A percentile compares a stretch with the other conserved stretches of the same genome.
These are phyloP conservation scores for Gobius niger DNA, from an alignment of 2,113 vertebrate genomes.

Conservation along the genomic window DNA sequence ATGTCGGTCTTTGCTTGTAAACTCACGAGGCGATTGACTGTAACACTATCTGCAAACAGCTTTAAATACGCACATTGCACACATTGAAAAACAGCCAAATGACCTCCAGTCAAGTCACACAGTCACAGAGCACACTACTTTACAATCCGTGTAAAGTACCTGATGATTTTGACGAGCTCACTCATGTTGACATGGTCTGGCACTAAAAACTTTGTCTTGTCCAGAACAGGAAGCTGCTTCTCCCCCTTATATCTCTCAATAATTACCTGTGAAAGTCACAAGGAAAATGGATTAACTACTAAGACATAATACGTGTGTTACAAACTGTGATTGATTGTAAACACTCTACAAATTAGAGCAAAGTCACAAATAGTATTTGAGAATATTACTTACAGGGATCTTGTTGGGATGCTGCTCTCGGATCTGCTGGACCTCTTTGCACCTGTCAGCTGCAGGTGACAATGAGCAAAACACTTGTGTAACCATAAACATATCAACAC, in stretches of 20 bases:
- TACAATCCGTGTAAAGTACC: conserved; percentile 56
- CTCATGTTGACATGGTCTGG: conserved; percentile 99
- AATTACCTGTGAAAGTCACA: conserved; percentile 82
- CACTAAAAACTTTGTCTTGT: conserved; percentile 99
- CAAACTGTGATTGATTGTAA: too few species aligned
- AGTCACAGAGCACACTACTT: not conserved
- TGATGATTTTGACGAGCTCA: conserved; percentile 98
- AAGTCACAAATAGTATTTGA: not conserved
- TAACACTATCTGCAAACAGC: not conserved
- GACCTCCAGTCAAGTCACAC: not conserved
- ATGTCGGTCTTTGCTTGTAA: not conserved
- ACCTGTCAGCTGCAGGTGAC: conserved; percentile 85
- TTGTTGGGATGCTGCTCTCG: conserved; percentile 96
- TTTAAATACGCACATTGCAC: conserved; percentile 16
- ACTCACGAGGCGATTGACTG: not conserved
- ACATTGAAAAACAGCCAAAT: not conserved
- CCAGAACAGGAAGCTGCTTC: conserved; percentile 95
- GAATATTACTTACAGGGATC: conserved; percentile 86
- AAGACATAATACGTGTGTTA: not conserved
- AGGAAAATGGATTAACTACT: not conserved
- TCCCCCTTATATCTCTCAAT: conserved; percentile 98
- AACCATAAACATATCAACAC: not conserved
- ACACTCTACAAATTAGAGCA: too few species aligned
- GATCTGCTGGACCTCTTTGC: conserved; percentile 98
- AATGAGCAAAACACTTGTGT: conserved; percentile 17